A percentile compares a stretch with the other conserved stretches of the same genome.
phyloP scores from a whole-genome alignment of 2,888 invertebrate species.

The Himalopsyche japonica region DNA sequence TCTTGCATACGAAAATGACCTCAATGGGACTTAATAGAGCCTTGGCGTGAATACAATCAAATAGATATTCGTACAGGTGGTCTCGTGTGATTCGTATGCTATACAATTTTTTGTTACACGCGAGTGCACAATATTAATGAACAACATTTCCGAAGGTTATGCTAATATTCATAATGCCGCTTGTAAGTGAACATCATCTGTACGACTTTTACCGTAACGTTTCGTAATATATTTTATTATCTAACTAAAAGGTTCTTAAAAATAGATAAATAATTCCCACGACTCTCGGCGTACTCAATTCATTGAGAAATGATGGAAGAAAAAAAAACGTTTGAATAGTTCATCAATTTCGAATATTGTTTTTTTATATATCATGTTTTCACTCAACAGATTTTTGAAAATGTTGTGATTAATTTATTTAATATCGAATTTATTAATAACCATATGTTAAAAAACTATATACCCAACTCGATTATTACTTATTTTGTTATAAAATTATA shows the following conservation, averaged over 20 bases:
- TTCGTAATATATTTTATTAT: neutral
- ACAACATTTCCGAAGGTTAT: neutral
- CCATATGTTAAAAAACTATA: too few species aligned
- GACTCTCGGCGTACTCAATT: neutral
- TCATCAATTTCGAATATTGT: neutral
- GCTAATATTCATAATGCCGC: neutral
- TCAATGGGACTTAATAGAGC: neutral
- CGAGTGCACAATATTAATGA: neutral
- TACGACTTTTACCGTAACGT: neutral
- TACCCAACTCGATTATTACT: too few species aligned
- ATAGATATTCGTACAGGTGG: neutral
- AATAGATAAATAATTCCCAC: neutral
- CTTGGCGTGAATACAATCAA: neutral
- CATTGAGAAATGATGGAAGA: neutral
- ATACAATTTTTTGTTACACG: neutral
- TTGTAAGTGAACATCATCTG: neutral
- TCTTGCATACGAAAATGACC: neutral
- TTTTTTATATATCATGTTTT: neutral
- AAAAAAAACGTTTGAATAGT: neutral
- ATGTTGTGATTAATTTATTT: neutral
- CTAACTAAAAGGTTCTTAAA: neutral
- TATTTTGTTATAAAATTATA: too few species aligned
- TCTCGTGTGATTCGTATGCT: neutral
- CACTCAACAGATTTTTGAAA: neutral
- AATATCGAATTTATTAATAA: too few species aligned